These are phyloP conservation scores for Ariopsis seemanni DNA, from an alignment of 2,113 vertebrate species.

Conservation along the genomic window DNA sequence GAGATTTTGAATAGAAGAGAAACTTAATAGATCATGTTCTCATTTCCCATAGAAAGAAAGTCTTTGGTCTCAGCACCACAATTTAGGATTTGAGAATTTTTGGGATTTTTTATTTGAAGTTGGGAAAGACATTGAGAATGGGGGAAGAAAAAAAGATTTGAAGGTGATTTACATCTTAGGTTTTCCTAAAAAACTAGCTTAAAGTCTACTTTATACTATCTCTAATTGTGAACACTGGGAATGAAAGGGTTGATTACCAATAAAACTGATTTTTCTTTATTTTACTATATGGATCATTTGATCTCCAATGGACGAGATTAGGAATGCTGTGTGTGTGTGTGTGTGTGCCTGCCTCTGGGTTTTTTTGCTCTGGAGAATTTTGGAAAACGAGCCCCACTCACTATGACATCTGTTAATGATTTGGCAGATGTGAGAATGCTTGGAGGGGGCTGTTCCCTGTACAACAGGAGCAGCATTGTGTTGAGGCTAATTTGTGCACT, in stretches of 20 bases:
- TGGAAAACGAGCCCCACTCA: constrained; percentile 56
- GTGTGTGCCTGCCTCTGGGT: not conserved
- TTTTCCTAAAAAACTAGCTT: not conserved
- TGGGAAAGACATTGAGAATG: not conserved
- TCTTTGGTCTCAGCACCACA: not conserved
- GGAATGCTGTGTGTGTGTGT: constrained; percentile 20
- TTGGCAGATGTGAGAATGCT: constrained; percentile 63
- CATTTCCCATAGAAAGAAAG: not conserved
- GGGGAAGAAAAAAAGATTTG: accelerated
- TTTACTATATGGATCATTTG: not conserved
- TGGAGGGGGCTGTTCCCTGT: constrained; percentile 61
- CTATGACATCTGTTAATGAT: constrained; percentile 75
- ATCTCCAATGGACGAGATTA: not conserved
- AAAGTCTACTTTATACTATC: not conserved
- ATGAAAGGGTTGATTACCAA: not conserved
- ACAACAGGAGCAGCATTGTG: constrained; percentile 78
- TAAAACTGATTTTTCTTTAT: not conserved
- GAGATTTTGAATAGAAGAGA: not conserved
- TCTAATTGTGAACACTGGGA: not conserved
- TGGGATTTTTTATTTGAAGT: not conserved
- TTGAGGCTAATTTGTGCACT: constrained; percentile 66
- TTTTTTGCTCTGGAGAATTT: constrained; percentile 41
- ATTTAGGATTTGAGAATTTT: not conserved
- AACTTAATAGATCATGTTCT: not conserved
- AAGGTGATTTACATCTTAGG: not conserved